A percentile compares a stretch with the other conserved stretches of the same genome.
phyloP scores from a whole-genome alignment of 2,113 vertebrate genomes.

The Collichthys lucidus region DNA sequence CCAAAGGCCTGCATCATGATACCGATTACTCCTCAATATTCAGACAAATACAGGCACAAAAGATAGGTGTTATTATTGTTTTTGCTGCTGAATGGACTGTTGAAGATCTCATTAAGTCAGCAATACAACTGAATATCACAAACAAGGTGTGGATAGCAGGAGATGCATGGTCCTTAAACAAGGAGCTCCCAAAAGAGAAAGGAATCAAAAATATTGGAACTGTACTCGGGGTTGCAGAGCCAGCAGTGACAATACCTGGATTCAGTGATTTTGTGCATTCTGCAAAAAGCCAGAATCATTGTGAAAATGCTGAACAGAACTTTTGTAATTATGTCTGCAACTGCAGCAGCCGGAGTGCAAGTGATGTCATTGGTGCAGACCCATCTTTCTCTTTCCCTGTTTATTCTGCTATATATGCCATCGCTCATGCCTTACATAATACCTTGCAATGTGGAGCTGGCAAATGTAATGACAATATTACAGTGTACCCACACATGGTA shows the following conservation, averaged over 20 bases:
- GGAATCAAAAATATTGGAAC: slow-evolving; percentile 81
- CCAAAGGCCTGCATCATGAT: slow-evolving; percentile 39
- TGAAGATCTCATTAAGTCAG: slow-evolving; percentile 74
- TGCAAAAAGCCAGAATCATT: background rate
- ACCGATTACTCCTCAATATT: slow-evolving; percentile 61
- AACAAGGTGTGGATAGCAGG: slow-evolving; percentile 88
- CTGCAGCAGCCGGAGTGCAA: slow-evolving; percentile 42
- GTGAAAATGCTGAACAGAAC: background rate
- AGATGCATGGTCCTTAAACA: slow-evolving; percentile 83
- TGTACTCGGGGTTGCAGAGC: slow-evolving; percentile 82
- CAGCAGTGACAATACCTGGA: slow-evolving; percentile 67
- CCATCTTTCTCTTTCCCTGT: slow-evolving; percentile 76
- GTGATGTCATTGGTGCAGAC: slow-evolving; percentile 12
- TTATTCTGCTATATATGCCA: slow-evolving; percentile 83
- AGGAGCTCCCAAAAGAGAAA: slow-evolving; percentile 60
- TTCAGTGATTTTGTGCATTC: slow-evolving; percentile 74
- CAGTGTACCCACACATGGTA: slow-evolving; percentile 80
- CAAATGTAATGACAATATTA: slow-evolving; percentile 73
- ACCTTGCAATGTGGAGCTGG: slow-evolving; percentile 81
- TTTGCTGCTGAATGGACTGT: slow-evolving; percentile 43
- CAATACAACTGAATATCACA: slow-evolving; percentile 78
- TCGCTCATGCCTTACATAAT: slow-evolving; percentile 86
- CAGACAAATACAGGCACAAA: slow-evolving; percentile 67
- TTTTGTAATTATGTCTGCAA: slow-evolving; percentile 80
- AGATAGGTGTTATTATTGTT: slow-evolving; percentile 53